Evolutionary conservation across 2,797 vertebrate species (phyloP), one percentile per base, ranked within the genome.

Genomic region (Acrocephalus scirpaceus): DNA sequence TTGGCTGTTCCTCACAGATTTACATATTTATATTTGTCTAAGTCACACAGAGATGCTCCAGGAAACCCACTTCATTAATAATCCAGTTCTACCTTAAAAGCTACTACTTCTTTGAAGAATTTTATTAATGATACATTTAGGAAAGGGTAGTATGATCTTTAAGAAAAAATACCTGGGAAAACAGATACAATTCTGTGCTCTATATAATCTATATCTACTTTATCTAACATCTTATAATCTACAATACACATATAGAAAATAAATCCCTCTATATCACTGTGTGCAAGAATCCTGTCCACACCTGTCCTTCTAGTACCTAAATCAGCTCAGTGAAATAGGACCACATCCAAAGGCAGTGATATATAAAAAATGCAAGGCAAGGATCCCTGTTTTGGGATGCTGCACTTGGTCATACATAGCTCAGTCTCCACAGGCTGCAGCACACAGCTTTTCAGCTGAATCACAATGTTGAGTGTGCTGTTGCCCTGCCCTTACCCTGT

Each of bases 1-100:
- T 92, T 88, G 75, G n/a, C 65, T 79, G 48, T 58, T 83, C 56
- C 51, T 92, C 40, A 29, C 36, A 36, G 56, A 42, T 38, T 87
- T 75, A 17, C 19, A 7, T 76, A 66, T 38, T 71, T 82, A 3
- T 40, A 67, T 64, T 74, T 61, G 32, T 42, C 30, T 71, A 84
- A 90, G 29, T 66, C 77, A 82, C 5, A 3, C n/a, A 82, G 57
- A 67, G 32, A 30, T 27, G 64, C 72, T 91, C 78, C 57, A 71
- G 64, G 30, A 93, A 90, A 81, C 7, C 26, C 25, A 21, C 16
- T 71, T 86, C 45, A 72, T 87, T 88, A 79, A 36, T 67, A 80
- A 94, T 7, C 21, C 17, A 72, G 34, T 42, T 93, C 44, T 60
- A 70, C 26, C 16, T 26, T 79, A 66, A 67, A 80, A 94, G 67